Conservation (phyloP, 2,888 invertebrate species). For the Ophraella communa region DNA sequence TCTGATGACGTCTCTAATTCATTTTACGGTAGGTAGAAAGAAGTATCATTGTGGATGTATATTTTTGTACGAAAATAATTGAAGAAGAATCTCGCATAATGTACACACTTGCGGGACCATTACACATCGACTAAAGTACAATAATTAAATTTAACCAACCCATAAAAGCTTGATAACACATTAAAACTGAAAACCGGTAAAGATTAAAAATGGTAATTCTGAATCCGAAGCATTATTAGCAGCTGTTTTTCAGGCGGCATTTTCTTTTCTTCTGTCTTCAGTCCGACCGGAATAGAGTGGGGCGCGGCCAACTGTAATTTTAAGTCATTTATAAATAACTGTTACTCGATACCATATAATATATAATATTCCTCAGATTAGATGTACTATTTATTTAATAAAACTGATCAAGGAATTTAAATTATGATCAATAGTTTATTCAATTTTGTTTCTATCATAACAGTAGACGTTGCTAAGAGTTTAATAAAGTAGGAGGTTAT, state of each 20-base stretch:
- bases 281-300: slow-evolving; percentile 4
- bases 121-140: slow-evolving; percentile 7
- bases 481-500: too few species aligned
- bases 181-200: slow-evolving; percentile 26
- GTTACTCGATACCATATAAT: not conserved
- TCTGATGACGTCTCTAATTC: too few species aligned
- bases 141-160: slow-evolving; percentile 18
- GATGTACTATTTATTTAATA: too few species aligned
- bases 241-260: slow-evolving; percentile 22
- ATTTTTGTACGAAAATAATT: not conserved
- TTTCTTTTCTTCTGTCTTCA: slow-evolving; percentile 12
- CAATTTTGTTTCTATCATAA: too few species aligned
- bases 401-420: too few species aligned
- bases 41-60: not conserved
- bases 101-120: slow-evolving; percentile 9
- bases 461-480: too few species aligned
- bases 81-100: not conserved
- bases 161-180: slow-evolving; percentile 22
- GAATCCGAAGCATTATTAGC: slow-evolving; percentile 26
- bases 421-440: too few species aligned
- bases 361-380: too few species aligned
- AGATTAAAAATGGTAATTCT: slow-evolving; percentile 25
- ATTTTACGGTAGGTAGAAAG: too few species aligned
- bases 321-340: not conserved
- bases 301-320: not conserved